Evolutionary conservation across 1,140 invertebrate species (phyloP).

Genomic region (Laupala kohalensis): DNA sequence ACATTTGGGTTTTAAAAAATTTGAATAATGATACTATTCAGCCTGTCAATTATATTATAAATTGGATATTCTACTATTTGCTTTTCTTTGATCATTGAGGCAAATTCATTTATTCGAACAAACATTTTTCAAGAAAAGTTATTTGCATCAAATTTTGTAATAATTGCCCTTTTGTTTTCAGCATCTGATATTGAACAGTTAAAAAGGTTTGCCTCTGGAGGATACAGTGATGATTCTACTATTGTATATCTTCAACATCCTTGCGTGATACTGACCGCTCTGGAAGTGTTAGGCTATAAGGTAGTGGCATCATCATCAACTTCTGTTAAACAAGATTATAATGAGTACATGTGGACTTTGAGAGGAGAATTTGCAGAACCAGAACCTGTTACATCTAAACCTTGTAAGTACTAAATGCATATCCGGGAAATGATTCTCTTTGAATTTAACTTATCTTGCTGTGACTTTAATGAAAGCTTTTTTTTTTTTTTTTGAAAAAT

Average conservation of each 20-base stretch:
- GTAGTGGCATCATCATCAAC: constrained; percentile 74
- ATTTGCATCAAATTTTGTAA: background rate
- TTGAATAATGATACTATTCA: no score
- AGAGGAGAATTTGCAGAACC: constrained; percentile 73
- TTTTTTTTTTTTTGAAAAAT: background rate
- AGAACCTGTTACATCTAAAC: constrained; percentile 32
- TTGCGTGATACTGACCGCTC: constrained; percentile 67
- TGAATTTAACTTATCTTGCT: background rate
- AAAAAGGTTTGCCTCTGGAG: constrained; percentile 61
- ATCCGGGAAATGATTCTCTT: background rate
- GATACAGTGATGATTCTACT: constrained; percentile 63
- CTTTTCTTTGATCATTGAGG: background rate
- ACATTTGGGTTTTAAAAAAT: no score
- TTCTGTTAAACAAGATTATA: constrained; percentile 70
- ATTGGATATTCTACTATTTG: background rate
- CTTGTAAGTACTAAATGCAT: constrained; percentile 8
- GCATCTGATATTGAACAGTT: constrained; percentile 67
- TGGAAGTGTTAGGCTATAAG: constrained; percentile 74
- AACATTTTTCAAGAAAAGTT: background rate
- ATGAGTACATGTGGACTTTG: constrained; percentile 86
- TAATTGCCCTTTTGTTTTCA: constrained; percentile 27
- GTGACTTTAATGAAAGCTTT: background rate
- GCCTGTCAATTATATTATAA: background rate
- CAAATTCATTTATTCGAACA: background rate
- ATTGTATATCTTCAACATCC: constrained; percentile 75